A percentile compares a stretch with the other conserved stretches of the same genome.
Conservation (phyloP, 2,797 vertebrate genomes). For the Paratrypauchen microcephalus region DNA sequence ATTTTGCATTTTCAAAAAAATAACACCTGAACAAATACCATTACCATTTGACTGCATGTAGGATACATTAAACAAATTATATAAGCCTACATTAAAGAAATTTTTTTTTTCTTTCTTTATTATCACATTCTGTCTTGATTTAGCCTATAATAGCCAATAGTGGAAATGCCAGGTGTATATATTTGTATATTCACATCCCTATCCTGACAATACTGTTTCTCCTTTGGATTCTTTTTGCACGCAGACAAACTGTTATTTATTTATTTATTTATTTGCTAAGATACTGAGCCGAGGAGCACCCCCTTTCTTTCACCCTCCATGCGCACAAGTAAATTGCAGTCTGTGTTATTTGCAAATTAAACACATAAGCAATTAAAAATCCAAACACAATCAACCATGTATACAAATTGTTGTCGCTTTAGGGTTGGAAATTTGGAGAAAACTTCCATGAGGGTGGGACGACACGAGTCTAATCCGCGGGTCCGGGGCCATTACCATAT, state of each 20-base stretch:
- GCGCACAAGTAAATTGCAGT: conserved; percentile 54
- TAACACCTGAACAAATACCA: no score
- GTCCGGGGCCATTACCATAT: conserved; percentile 74
- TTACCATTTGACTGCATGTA: no score
- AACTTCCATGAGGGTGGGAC: conserved; percentile 74
- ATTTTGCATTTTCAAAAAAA: no score
- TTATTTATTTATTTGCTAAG: conserved; percentile 51
- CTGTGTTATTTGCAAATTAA: conserved; percentile 75
- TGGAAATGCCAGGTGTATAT: not conserved
- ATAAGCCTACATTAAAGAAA: no score
- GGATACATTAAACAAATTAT: no score
- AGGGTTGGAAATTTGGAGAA: conserved; percentile 72
- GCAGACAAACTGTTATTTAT: conserved; percentile 34
- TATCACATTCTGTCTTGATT: no score
- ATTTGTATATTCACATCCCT: not conserved
- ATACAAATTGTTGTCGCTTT: conserved; percentile 78
- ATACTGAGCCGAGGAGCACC: conserved; percentile 30
- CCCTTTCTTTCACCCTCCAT: conserved; percentile 27
- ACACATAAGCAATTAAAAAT: conserved; percentile 77
- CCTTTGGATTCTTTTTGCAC: conserved; percentile 15
- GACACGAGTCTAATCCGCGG: conserved; percentile 73
- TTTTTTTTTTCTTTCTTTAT: no score
- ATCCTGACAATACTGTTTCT: not conserved
- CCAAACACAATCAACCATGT: conserved; percentile 78
- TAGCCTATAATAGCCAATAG: no score